Evolutionary conservation across 2,797 vertebrate species (phyloP).

Genomic region (Tachyglossus aculeatus): DNA sequence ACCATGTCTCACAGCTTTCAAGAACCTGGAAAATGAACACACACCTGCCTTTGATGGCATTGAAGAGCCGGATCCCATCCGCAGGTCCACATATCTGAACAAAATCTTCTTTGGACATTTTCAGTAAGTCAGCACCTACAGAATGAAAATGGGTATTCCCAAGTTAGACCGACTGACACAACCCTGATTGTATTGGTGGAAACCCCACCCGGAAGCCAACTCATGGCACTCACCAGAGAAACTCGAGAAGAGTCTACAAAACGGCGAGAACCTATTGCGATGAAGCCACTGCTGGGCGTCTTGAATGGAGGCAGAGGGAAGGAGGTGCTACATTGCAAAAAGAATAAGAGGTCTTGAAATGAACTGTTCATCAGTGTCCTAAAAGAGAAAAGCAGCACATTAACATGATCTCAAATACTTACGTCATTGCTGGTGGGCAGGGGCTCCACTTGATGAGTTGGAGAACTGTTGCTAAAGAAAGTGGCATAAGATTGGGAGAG

Average conservation of each 20-base stretch:
- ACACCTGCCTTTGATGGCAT: conserved; percentile 92
- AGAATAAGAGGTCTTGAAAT: conserved; percentile 81
- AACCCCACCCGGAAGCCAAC: too few species aligned
- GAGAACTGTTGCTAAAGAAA: conserved; percentile 87
- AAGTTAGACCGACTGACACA: background rate
- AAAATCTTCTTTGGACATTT: conserved; percentile 92
- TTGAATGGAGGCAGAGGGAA: conserved; percentile 87
- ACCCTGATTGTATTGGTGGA: too few species aligned
- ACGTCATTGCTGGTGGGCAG: conserved; percentile 84
- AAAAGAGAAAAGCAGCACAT: conserved; percentile 71
- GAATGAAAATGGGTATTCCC: background rate
- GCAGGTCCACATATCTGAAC: conserved; percentile 94
- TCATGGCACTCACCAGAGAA: conserved; percentile 86
- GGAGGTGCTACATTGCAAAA: conserved; percentile 87
- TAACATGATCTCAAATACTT: conserved; percentile 78
- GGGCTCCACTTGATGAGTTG: conserved; percentile 83
- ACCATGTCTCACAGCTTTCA: background rate
- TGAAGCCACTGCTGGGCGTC: conserved; percentile 94
- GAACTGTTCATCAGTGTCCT: conserved; percentile 73
- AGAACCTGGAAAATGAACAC: conserved; percentile 46
- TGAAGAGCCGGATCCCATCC: conserved; percentile 94
- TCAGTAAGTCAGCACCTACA: conserved; percentile 91
- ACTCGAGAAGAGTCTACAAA: conserved; percentile 89
- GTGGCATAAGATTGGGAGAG: conserved; percentile 38
- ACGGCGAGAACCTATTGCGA: conserved; percentile 90